A percentile compares a stretch with the other conserved stretches of the same genome.
phyloP scores from a whole-genome alignment of 2,797 vertebrate species.

The Oryzias dopingdopingensis region DNA sequence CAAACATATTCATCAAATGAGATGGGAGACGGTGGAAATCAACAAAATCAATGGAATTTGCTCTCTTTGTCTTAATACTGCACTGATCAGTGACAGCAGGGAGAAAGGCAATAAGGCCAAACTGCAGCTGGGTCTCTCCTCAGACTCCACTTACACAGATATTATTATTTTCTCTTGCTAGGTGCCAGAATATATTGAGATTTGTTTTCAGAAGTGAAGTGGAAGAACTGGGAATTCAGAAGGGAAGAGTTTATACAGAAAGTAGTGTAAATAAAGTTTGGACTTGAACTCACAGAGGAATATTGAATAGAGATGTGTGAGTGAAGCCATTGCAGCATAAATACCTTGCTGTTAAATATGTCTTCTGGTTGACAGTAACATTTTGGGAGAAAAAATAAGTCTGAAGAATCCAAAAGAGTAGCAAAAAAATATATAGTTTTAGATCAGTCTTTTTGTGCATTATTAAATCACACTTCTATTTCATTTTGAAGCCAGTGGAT shows the following conservation, averaged over 20 bases:
- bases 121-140: not conserved
- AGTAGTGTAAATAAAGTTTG: not conserved
- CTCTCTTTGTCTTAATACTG: not conserved
- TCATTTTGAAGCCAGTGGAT: too few species aligned
- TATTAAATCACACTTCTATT: too few species aligned
- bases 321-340: not conserved
- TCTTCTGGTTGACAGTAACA: not conserved
- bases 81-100: not conserved
- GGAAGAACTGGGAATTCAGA: not conserved
- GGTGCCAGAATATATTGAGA: not conserved
- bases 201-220: not conserved
- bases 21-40: too few species aligned
- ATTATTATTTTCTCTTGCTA: not conserved
- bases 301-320: slow-evolving; percentile 9
- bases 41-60: not conserved
- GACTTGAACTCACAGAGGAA: not conserved
- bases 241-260: not conserved
- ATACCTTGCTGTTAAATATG: not conserved
- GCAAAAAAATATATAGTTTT: too few species aligned
- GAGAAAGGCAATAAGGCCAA: not conserved
- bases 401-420: too few species aligned
- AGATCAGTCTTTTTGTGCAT: too few species aligned
- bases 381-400: too few species aligned
- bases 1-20: too few species aligned
- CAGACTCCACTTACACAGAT: not conserved